Evolutionary conservation across 2,888 invertebrate species (phyloP).

Genomic region (Nycteola revayana): DNA sequence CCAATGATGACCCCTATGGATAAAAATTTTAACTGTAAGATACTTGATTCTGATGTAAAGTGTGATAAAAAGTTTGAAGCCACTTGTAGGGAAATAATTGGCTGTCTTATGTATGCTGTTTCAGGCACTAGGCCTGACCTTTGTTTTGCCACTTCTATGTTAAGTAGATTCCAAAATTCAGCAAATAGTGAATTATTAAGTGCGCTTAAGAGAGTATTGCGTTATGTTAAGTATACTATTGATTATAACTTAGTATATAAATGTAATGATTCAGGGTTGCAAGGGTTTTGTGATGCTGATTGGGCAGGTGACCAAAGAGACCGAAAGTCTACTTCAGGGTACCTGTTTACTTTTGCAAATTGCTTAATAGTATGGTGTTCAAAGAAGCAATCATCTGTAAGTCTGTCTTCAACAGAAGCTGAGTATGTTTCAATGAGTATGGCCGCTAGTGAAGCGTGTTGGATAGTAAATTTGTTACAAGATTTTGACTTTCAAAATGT

Average conservation of each 20-base stretch:
- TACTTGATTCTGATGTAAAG: constrained; percentile 3
- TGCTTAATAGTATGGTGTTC: constrained; percentile 3
- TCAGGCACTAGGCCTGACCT: constrained; percentile 9
- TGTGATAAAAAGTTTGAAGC: constrained; percentile 2
- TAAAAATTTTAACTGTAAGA: constrained; percentile 16
- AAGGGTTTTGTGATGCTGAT: constrained; percentile 1
- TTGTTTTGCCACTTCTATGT: constrained; percentile 4
- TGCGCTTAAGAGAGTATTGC: constrained; percentile 5
- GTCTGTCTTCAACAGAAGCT: constrained; percentile 7
- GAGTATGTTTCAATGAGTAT: constrained; percentile 8
- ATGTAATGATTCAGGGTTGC: neutral
- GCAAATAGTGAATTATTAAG: neutral
- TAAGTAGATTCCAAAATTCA: constrained; percentile 5
- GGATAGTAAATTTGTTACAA: constrained; percentile 1
- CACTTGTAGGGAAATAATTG: constrained; percentile 8
- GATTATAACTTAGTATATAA: constrained; percentile 3
- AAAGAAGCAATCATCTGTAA: constrained; percentile 5
- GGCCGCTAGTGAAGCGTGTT: constrained; percentile 5
- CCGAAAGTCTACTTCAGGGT: neutral
- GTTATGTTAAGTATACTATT: constrained; percentile 13
- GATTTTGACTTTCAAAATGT: constrained; percentile 4
- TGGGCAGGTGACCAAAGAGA: neutral
- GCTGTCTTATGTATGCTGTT: constrained; percentile 7
- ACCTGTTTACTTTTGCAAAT: neutral
- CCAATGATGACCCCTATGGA: constrained; percentile 16